Percentiles rank a stretch among this genome's conserved stretches.
Conservation (phyloP, 1,140 invertebrate genomes). For the Hirudo medicinalis region DNA sequence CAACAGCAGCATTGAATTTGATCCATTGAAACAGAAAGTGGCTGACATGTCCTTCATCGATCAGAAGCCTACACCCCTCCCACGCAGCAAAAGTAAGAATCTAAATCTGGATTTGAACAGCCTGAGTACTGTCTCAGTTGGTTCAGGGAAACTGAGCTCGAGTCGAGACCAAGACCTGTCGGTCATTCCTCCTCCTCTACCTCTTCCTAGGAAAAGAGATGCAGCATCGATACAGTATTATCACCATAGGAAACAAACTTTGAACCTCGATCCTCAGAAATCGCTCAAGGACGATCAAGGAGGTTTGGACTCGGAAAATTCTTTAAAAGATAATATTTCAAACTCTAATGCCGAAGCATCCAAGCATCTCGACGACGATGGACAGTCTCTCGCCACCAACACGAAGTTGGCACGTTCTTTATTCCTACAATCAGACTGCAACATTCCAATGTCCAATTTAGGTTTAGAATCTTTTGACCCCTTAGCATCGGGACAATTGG, state of each 20-base stretch:
- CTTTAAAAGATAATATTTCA: neutral
- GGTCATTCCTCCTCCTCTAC: neutral
- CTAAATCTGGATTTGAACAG: neutral
- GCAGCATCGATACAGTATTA: neutral
- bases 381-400: neutral
- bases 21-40: conserved; percentile 5
- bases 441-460: neutral
- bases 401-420: neutral
- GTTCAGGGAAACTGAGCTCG: neutral
- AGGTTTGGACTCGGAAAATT: neutral
- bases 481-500: conserved; percentile 9
- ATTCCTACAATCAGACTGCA: neutral
- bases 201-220: neutral
- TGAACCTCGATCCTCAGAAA: neutral
- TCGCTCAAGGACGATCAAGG: neutral
- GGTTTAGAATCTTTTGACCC: conserved; percentile 12
- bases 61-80: neutral
- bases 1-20: conserved; percentile 10
- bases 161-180: neutral
- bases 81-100: neutral
- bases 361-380: neutral
- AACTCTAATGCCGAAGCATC: neutral
- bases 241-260: neutral
- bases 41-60: too few species aligned
- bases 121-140: neutral